Evolutionary conservation across 1,140 invertebrate genomes (phyloP), one percentile per base, ranked within the genome.

Genomic region (Tetragonula clypearis): DNA sequence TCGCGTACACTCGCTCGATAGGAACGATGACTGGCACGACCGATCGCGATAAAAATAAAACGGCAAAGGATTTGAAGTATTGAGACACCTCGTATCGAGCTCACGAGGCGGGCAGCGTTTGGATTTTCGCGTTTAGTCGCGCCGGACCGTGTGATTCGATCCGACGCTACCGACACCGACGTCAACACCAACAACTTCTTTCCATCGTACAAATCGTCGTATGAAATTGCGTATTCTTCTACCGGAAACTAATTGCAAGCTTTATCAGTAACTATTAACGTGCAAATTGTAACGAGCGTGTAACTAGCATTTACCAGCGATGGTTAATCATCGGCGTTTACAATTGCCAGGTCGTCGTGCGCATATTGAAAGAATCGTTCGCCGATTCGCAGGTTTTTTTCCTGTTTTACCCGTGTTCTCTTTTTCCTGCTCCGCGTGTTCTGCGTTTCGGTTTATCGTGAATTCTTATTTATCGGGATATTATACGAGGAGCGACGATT

Each of bases 11-110:
- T 66, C 56, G 41, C 68, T 83, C 72, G 60, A 74, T 62, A 77
- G 81, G 60, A 79, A 79, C 35, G 82, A 79, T 55, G 82, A 79
- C 76, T 58, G 66, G 68, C 82, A 55, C 56, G 66, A 71, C 55
- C 23, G 35, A n/a, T 66, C 35, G 30, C 55, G 76, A 79, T 72
- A 69, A 62, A 84, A 84, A 79, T 84, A 62, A 79, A 69, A 72
- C 49, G 15, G 55, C 14, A 41, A 53, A 78, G 12, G 19, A 66
- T 78, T 66, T 17, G 19, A 56, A 11, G 41, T 60, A 84, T 79
- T 55, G 66, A 71, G 75, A 84, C 55, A 71, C 79, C 66, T 79
- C 66, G 56, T n/a, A 14, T 68, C 0, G 68, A 80, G 55, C 35
- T 74, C 30, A 81, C 74, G n/a, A 53, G 62, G n/a, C 26, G 81